A percentile compares a stretch with the other conserved stretches of the same genome.
Conservation (phyloP, 2,797 vertebrate genomes). For the Tragopan temminckii region DNA sequence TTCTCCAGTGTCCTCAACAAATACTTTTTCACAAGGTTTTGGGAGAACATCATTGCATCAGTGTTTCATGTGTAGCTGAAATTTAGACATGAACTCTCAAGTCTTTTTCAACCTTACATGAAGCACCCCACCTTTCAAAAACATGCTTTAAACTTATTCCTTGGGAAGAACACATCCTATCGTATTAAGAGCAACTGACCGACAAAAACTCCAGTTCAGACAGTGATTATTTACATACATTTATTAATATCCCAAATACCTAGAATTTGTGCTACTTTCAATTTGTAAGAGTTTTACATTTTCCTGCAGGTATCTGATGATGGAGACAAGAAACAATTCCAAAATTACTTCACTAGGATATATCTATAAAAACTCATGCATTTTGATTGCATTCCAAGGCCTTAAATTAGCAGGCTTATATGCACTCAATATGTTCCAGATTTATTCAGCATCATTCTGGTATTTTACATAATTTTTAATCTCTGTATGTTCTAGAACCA, state of each 20-base stretch:
- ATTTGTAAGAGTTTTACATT: background rate
- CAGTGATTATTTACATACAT: background rate
- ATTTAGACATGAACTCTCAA: background rate
- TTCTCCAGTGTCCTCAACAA: background rate
- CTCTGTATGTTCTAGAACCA: background rate
- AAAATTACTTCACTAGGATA: background rate
- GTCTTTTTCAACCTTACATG: background rate
- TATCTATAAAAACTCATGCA: background rate
- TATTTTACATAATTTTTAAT: background rate
- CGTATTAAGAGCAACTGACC: background rate
- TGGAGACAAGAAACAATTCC: background rate
- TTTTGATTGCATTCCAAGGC: background rate
- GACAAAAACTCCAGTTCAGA: background rate
- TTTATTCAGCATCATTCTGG: background rate
- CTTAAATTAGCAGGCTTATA: background rate
- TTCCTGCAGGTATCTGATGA: background rate
- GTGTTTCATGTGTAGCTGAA: background rate
- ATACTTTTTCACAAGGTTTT: background rate
- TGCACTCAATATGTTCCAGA: background rate
- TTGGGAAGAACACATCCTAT: background rate
- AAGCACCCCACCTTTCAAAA: background rate
- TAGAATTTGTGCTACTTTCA: background rate
- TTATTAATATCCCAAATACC: background rate
- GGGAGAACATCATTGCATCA: background rate
- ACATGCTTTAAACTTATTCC: background rate